Percentiles rank a stretch among this genome's conserved stretches.
Evolutionary conservation across 1,140 invertebrate species (phyloP).

Genomic region (Drosophila sp.): DNA sequence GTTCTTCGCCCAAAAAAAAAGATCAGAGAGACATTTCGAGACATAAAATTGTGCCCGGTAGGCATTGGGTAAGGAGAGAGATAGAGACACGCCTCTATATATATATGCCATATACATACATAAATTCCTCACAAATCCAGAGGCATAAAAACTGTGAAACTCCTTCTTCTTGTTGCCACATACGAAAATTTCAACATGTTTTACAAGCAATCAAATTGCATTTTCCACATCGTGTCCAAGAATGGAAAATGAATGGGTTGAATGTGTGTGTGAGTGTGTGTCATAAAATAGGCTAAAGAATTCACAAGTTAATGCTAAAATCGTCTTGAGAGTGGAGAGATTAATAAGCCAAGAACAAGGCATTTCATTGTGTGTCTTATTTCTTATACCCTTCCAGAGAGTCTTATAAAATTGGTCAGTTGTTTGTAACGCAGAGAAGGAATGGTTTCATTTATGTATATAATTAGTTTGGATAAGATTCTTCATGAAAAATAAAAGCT

Average conservation of each 20-base stretch:
- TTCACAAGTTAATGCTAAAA: constrained; percentile 73
- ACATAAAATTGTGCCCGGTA: constrained; percentile 51
- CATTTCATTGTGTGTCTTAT: constrained; percentile 24
- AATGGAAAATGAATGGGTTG: neutral
- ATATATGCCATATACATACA: constrained; percentile 33
- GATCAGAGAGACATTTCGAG: constrained; percentile 38
- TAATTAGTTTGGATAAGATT: too few species aligned
- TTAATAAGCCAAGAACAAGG: constrained; percentile 34
- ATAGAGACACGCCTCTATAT: constrained; percentile 48
- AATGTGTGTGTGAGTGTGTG: constrained; percentile 22
- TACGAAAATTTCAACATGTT: constrained; percentile 75
- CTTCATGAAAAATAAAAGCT: too few species aligned
- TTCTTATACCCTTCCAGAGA: neutral
- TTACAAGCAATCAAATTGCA: constrained; percentile 81
- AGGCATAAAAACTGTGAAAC: constrained; percentile 58
- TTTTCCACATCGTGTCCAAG: constrained; percentile 69
- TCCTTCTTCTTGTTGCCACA: constrained; percentile 52
- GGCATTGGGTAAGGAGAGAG: constrained; percentile 1
- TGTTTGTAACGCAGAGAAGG: too few species aligned
- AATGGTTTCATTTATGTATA: too few species aligned
- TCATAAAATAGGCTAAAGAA: constrained; percentile 55
- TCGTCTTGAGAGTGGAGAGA: neutral
- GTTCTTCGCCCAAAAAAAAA: constrained; percentile 7
- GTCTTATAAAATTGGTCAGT: too few species aligned
- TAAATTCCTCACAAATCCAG: constrained; percentile 72